Evolutionary conservation across 2,888 invertebrate species (phyloP), one percentile per base, ranked within the genome.

Genomic region (Plusia festucae): DNA sequence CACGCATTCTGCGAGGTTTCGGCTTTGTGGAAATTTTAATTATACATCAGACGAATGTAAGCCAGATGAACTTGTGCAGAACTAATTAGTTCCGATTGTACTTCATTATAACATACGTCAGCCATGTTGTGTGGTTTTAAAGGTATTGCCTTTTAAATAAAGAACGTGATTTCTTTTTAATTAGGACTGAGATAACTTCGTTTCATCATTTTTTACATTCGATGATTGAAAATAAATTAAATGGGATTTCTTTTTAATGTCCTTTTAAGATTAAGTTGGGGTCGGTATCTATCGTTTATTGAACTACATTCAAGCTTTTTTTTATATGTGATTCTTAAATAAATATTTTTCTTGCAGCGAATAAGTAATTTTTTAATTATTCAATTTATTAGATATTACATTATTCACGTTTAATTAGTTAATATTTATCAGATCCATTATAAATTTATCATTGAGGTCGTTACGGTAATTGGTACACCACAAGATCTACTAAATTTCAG

Each of bases 11-110:
- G 85, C 81, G 87, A 88, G 88, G 90, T 90, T 91, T 88, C 88
- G 79, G 88, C 88, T 90, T 92, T 91, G 91, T 86, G 89, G 89
- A 91, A 92, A 90, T 93, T 93, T 93, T 94, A 94, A 94, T 93
- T 91, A 91, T 82, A 77, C 80, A 62, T 78, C 56, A 65, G 71
- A 68, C 51, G 59, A 72, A 60, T 68, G 77, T 73, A 72, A 70
- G 65, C 64, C 61, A 64, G 73, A 80, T 77, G 64, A 63, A 77
- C 77, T 74, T 68, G 46, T 65, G 68, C 20, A 52, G 46, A 65
- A 67, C 63, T 79, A 70, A 72, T 80, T 70, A 70, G 67, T 65
- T 69, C 53, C 30, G 49, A 7, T 65, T 63, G 16, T 34, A 53
- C 8, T 53, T 34, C 54, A 27, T 58, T 44, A 20, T 49, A 20